Percentiles rank a stretch among this genome's conserved stretches.
Conservation (phyloP, 92 coral and sea anemone genomes). For the Desmophyllum pertusum region DNA sequence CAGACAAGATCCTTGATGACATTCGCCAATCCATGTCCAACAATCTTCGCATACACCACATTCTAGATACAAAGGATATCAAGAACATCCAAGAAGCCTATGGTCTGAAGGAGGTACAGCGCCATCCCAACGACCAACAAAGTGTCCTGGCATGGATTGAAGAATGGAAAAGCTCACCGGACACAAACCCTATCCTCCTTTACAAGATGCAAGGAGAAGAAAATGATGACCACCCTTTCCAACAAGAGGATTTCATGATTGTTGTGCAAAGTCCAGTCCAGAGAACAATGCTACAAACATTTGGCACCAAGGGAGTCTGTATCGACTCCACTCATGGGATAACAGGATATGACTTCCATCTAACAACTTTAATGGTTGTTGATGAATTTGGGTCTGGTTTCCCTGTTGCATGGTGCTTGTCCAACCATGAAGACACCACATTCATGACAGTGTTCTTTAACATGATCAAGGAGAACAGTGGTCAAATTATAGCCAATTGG, state of each 20-base stretch:
- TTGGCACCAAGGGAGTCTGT: constrained; percentile 67
- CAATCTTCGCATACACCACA: constrained; percentile 48
- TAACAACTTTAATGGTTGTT: constrained; percentile 55
- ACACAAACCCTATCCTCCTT: constrained; percentile 51
- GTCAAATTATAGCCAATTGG: constrained; percentile 8
- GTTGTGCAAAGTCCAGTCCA: constrained; percentile 59
- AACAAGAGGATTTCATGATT: constrained; percentile 57
- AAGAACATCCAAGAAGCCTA: constrained; percentile 48
- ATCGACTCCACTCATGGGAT: constrained; percentile 67
- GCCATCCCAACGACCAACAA: constrained; percentile 66
- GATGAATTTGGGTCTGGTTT: constrained; percentile 74
- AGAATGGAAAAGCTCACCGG: constrained; percentile 40
- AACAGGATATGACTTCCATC: constrained; percentile 58
- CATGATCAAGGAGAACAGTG: constrained; percentile 47
- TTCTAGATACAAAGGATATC: constrained; percentile 54
- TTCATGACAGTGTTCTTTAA: constrained; percentile 52
- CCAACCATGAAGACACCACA: constrained; percentile 69
- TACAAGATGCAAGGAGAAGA: constrained; percentile 66
- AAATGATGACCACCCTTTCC: constrained; percentile 40
- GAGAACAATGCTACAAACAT: constrained; percentile 50
- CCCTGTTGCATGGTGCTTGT: constrained; percentile 79
- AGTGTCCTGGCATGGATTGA: constrained; percentile 67
- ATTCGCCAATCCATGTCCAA: constrained; percentile 38
- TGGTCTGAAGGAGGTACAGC: constrained; percentile 50
- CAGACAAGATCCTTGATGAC: constrained; percentile 60